Conservation (phyloP, 1,140 invertebrate genomes). For the Diorhabda sublineata region DNA sequence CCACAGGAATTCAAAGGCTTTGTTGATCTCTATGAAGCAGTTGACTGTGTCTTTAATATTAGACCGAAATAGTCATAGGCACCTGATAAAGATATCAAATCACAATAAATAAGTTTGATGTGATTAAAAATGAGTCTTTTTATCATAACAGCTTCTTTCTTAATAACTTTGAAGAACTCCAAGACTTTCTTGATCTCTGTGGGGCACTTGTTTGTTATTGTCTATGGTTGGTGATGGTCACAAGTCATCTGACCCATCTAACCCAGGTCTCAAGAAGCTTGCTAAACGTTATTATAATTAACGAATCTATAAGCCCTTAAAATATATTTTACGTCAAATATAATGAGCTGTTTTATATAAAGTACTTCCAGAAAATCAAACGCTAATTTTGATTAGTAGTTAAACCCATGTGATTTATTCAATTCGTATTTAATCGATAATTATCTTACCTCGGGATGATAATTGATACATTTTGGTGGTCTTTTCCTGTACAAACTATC, state of each 20-base stretch:
- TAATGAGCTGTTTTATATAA: background rate
- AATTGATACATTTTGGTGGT: slow-evolving; percentile 78
- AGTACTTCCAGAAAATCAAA: background rate
- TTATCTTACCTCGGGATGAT: slow-evolving; percentile 71
- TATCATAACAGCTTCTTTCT: no score
- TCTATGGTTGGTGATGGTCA: no score
- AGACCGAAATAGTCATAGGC: no score
- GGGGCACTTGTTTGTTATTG: no score
- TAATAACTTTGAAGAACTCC: no score
- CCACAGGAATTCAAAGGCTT: no score
- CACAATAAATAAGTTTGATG: no score
- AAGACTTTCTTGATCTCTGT: no score
- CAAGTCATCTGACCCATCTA: background rate
- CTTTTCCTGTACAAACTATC: slow-evolving; percentile 54
- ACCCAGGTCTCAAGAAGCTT: background rate
- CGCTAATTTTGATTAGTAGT: background rate
- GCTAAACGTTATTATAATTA: background rate
- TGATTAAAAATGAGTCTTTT: no score
- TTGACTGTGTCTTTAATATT: no score
- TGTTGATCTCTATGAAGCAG: no score
- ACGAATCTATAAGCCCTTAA: background rate
- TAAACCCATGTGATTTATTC: background rate
- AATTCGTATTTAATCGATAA: background rate
- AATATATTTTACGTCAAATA: background rate
- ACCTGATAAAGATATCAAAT: no score